Evolutionary conservation across 2,797 vertebrate genomes (phyloP).

Genomic region (Squalus acanthias): DNA sequence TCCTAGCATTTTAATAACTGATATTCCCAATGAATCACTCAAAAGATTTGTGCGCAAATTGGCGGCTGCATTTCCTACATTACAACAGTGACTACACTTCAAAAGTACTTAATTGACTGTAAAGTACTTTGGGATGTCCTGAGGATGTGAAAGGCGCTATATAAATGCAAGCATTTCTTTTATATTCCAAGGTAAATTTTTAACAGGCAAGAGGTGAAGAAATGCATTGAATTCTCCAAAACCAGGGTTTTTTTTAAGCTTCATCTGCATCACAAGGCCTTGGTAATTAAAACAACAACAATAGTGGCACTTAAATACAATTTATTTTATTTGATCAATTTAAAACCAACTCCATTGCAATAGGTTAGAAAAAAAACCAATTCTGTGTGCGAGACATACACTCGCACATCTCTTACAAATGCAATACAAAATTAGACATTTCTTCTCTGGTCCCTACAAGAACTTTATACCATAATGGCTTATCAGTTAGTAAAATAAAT

Average conservation of each 20-base stretch:
- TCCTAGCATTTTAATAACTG: background rate
- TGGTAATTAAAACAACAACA: background rate
- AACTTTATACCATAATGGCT: background rate
- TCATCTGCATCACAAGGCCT: background rate
- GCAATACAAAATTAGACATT: constrained; percentile 26
- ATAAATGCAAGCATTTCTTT: too few relatives aligned
- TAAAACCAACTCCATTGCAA: background rate
- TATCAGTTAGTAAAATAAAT: background rate
- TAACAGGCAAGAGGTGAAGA: background rate
- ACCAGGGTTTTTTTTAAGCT: background rate
- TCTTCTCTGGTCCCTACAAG: background rate
- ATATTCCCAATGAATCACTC: background rate
- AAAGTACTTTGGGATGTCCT: background rate
- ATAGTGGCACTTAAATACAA: constrained; percentile 16
- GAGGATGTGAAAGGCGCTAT: background rate
- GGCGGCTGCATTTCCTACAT: background rate
- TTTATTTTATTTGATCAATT: constrained; percentile 30
- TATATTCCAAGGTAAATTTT: background rate
- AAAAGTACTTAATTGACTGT: background rate
- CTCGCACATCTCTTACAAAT: background rate
- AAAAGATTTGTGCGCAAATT: too few relatives aligned
- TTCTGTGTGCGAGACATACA: background rate
- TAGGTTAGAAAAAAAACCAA: constrained; percentile 23
- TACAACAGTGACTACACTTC: background rate
- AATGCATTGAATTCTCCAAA: background rate